Percentiles rank a stretch among this genome's conserved stretches.
Conservation (phyloP, 2,113 vertebrate genomes). For the Solenodon paradoxus region DNA sequence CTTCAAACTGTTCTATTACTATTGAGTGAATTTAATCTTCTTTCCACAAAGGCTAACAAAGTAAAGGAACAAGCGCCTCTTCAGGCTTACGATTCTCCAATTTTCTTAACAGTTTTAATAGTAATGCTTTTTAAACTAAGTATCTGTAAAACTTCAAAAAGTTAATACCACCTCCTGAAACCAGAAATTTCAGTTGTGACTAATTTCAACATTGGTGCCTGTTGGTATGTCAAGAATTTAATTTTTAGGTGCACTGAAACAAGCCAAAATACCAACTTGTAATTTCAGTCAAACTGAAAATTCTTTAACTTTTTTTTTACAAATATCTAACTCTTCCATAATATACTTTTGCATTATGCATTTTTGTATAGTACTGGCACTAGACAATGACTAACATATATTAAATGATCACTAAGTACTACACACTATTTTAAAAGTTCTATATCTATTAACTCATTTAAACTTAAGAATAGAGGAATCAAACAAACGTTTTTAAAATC, state of each 20-base stretch:
- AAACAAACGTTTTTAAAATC: conserved; percentile 24
- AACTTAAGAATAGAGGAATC: not conserved
- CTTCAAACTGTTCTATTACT: not conserved
- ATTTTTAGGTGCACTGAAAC: not conserved
- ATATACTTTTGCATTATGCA: not conserved
- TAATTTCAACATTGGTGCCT: not conserved
- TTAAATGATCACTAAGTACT: not conserved
- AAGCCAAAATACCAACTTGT: not conserved
- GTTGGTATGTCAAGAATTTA: not conserved
- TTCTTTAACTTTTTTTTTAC: not conserved
- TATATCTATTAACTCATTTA: not conserved
- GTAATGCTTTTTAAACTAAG: not conserved
- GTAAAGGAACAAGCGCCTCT: not conserved
- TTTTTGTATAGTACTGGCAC: not conserved
- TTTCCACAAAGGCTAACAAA: not conserved
- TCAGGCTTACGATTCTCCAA: not conserved
- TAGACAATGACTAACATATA: not conserved
- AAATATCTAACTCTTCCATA: not conserved
- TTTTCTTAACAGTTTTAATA: conserved; percentile 10
- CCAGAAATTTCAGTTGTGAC: not conserved
- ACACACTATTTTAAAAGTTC: not conserved
- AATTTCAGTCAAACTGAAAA: conserved; percentile 20
- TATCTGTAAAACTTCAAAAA: conserved; percentile 1
- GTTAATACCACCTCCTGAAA: not conserved
- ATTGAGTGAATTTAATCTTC: not conserved